Evolutionary conservation across 2,888 invertebrate species (phyloP), one percentile per base, ranked within the genome.

Genomic region (Plebejus melissa): DNA sequence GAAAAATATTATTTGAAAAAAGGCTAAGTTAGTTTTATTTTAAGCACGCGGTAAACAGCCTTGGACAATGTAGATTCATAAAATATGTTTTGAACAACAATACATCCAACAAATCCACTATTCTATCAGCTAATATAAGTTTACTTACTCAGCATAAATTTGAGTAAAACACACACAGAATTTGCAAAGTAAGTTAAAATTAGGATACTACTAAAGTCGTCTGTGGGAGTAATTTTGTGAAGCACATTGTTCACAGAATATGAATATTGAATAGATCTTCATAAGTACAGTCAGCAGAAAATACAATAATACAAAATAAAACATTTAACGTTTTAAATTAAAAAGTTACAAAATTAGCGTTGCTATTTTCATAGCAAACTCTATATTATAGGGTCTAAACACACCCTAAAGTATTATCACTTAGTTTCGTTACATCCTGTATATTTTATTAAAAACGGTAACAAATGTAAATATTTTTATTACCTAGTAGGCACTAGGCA

Each of bases 101-200:
- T 58, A n/a, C 22, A 22, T 13, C 9, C 4, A 54, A 54, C 16
- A 54, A 16, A 58, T 58, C 22, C 58, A 58, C n/a, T 58, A 58
- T 58, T 22, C 58, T 1, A 58, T 58, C 58, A 22, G 58, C 58
- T 36, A 22, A 69, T 69, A 69, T 11, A 69, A 69, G 69, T 69
- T 69, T 69, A 38, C 69, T n/a, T 41, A 7, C 22, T 70, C 22
- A 70, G 70, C 41, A 70, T 69, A 70, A 70, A 70, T 70, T 70
- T 70, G 70, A 70, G 70, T 36, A 65, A 65, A 65, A 41, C 41
- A 22, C 41, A 70, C 41, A 70, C n/a, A 70, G 41, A 70, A 70
- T 70, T 11, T 22, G 41, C 70, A 41, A 70, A 41, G 70, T 70
- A 70, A 70, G 70, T 70, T 70, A 22, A 70, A 70, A 70, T 70